Conservation (phyloP, 2,888 invertebrate genomes). For the Drosophila gaucha region DNA sequence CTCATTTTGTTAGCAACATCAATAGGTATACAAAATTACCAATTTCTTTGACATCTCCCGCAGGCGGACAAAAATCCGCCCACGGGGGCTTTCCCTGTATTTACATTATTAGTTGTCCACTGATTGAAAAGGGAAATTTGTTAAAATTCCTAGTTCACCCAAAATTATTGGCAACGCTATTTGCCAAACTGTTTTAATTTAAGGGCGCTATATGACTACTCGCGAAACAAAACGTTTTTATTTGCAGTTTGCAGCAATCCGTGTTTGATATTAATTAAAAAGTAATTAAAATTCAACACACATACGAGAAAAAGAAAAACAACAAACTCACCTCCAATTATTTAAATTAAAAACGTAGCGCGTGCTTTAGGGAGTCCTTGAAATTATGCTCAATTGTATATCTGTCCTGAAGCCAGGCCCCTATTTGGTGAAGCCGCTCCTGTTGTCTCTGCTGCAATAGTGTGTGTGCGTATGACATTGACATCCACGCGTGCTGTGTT, state of each 20-base stretch:
- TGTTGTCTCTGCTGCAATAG: constrained; percentile 4
- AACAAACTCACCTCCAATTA: constrained; percentile 49
- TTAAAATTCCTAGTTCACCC: no score
- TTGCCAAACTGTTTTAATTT: no score
- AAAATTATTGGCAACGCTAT: no score
- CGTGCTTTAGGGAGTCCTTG: constrained; percentile 41
- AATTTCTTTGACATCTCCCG: no score
- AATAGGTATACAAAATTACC: no score
- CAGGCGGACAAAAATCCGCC: no score
- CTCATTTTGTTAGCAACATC: no score
- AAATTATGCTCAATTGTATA: constrained; percentile 38
- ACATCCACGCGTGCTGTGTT: constrained; percentile 42
- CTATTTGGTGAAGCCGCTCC: constrained; percentile 1
- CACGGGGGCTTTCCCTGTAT: no score
- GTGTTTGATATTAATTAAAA: background rate
- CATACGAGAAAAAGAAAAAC: background rate
- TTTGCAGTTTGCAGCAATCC: no score
- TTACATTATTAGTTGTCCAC: no score
- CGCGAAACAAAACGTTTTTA: no score
- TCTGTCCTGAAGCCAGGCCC: constrained; percentile 7
- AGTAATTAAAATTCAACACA: background rate
- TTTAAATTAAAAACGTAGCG: constrained; percentile 42
- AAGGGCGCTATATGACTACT: constrained; percentile 13
- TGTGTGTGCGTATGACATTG: constrained; percentile 34
- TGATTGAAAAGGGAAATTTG: no score